Evolutionary conservation across 2,888 invertebrate species (phyloP), one percentile per base, ranked within the genome.

Genomic region (Nemotelus nigrinus): DNA sequence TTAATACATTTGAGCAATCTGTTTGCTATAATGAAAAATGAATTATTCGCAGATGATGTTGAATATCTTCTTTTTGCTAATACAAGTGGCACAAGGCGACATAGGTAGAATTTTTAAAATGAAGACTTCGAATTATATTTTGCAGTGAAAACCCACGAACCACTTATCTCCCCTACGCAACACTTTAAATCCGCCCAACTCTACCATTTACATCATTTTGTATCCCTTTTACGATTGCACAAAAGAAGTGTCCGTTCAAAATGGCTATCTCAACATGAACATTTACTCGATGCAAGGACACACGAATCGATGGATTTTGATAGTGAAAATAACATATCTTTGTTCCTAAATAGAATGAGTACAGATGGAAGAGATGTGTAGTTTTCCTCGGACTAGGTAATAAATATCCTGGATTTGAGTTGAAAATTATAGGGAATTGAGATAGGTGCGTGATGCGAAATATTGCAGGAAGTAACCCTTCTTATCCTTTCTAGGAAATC

Each of bases 401-500:
- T 74, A 74, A 74, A 74, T 74, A 63, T 74, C 41, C 48, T 74
- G 74, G 8, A 48, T 48, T 74, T 48, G 74, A 74, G 63, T 74
- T 48, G 74, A 74, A 74, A 74, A 74, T 74, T 74, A 74, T 48
- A 74, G 60, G 48, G 74, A 74, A 60, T 74, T 63, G 60, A 60
- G 74, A 47, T 44, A 72, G 72, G 72, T 72, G 47, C 43, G 47
- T 47, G 72, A 74, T 74, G 74, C 74, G 60, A 60, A 74, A 60
- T 63, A 45, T 63, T 48, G 41, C 63, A 74, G 74, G 74, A 74
- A 74, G 74, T 74, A 63, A 74, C 60, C 74, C 74, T 74, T 74
- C 74, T 74, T 74, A 74, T 74, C 74, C 74, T 74, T 74, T 74
- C 74, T 60, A 7, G 6, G 74, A 74, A 74, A 74, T 60, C 50